phyloP scores from a whole-genome alignment of 2,797 vertebrate genomes.

The Argentina silus region DNA sequence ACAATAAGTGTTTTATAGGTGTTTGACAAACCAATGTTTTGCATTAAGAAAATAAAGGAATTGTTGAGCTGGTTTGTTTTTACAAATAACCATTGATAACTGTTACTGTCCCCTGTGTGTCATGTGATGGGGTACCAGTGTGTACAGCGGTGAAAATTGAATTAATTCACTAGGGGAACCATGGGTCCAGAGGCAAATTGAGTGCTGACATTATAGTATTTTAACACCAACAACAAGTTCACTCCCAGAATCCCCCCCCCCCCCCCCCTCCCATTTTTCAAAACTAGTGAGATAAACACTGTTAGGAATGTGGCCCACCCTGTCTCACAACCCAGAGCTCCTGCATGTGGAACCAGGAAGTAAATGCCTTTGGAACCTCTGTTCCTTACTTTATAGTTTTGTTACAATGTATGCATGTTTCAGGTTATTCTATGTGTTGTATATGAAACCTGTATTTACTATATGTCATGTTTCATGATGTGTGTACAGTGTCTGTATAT shows the following conservation, averaged over 20 bases:
- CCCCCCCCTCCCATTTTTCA: background rate
- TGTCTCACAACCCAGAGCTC: constrained; percentile 9
- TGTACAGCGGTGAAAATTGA: background rate
- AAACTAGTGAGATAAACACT: constrained; percentile 26
- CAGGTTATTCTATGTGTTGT: background rate
- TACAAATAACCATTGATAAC: background rate
- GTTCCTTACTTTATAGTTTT: constrained; percentile 17
- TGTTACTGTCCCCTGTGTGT: background rate
- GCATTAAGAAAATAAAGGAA: background rate
- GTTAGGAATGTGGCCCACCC: constrained; percentile 36
- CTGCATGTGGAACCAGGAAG: constrained; percentile 19
- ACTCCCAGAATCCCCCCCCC: too few relatives aligned
- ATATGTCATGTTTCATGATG: background rate
- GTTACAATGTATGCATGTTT: background rate
- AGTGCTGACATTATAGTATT: background rate
- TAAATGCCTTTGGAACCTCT: background rate
- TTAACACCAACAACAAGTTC: too few relatives aligned
- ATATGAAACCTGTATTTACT: background rate
- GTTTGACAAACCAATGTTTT: background rate
- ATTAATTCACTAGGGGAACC: too few relatives aligned
- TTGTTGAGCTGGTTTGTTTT: background rate
- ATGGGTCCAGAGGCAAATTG: background rate
- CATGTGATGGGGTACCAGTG: background rate
- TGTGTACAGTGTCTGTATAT: background rate
- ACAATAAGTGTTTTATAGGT: background rate